Evolutionary conservation across 2,888 invertebrate genomes (phyloP).

Genomic region (Acrobasis repandana): DNA sequence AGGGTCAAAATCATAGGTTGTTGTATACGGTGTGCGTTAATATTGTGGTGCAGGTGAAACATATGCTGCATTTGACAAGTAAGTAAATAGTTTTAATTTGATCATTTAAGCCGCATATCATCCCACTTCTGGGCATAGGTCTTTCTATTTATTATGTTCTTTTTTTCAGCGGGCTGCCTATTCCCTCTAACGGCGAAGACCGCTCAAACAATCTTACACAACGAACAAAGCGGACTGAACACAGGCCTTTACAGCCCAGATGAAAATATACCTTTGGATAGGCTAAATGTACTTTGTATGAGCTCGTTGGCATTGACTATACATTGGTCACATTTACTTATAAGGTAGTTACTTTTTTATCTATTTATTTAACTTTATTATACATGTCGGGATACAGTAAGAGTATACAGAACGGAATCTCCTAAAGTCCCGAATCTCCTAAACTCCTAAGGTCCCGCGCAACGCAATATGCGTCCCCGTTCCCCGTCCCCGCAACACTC

Average conservation of each 20-base stretch:
- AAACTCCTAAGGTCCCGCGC: no score
- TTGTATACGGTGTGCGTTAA: conserved; percentile 70
- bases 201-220: conserved; percentile 71
- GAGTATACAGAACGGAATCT: no score
- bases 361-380: neutral
- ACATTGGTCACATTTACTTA: conserved; percentile 91
- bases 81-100: conserved; percentile 39
- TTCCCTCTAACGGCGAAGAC: conserved; percentile 77
- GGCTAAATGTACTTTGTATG: conserved; percentile 83
- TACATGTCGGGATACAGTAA: neutral
- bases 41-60: conserved; percentile 72
- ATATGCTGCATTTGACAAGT: conserved; percentile 79
- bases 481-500: no score
- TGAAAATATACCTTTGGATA: conserved; percentile 78
- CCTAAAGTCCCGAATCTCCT: no score
- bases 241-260: conserved; percentile 75
- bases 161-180: conserved; percentile 67
- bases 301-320: conserved; percentile 84
- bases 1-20: conserved; percentile 52
- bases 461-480: no score
- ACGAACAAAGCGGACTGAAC: conserved; percentile 75
- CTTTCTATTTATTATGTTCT: neutral
- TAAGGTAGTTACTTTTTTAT: conserved; percentile 52
- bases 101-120: no score
- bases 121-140: neutral